Percentiles rank a stretch among this genome's conserved stretches.
These are phyloP conservation scores for Casuarius casuarius DNA, from an alignment of 2,113 vertebrate genomes.

Conservation along the genomic window DNA sequence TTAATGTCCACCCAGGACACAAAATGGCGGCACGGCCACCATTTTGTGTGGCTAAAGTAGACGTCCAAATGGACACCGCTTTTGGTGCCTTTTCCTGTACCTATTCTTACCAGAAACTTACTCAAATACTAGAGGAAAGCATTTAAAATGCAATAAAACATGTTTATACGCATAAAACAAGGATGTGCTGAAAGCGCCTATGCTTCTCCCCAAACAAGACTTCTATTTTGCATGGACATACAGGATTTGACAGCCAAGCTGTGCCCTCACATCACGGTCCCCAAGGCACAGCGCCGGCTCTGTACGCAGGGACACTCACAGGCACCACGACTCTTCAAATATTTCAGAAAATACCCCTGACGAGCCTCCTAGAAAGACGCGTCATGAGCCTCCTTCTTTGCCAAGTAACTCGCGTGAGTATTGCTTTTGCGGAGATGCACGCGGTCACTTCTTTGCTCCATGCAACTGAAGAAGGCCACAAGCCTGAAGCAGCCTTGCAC, in stretches of 20 bases:
- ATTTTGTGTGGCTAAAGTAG: background rate
- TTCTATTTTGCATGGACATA: background rate
- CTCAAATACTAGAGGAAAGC: background rate
- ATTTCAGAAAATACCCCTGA: background rate
- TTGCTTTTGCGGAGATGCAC: background rate
- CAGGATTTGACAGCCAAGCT: slow-evolving; percentile 5
- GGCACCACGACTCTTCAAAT: background rate
- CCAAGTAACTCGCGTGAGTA: background rate
- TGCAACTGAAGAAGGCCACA: accelerated
- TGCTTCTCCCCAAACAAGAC: background rate
- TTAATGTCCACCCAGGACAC: background rate
- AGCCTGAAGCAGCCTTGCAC: background rate
- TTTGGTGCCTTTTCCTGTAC: background rate
- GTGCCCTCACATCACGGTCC: background rate
- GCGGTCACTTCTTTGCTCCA: background rate
- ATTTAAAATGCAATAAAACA: background rate
- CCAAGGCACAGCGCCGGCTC: background rate
- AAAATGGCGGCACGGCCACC: background rate
- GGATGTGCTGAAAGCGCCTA: background rate
- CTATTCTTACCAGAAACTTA: background rate
- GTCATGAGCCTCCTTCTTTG: background rate
- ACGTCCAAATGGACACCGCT: background rate
- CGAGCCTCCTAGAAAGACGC: background rate
- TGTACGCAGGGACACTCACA: background rate
- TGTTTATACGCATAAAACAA: background rate